phyloP scores from a whole-genome alignment of 2,888 invertebrate genomes.

The Hirtodrosophila alboralis region DNA sequence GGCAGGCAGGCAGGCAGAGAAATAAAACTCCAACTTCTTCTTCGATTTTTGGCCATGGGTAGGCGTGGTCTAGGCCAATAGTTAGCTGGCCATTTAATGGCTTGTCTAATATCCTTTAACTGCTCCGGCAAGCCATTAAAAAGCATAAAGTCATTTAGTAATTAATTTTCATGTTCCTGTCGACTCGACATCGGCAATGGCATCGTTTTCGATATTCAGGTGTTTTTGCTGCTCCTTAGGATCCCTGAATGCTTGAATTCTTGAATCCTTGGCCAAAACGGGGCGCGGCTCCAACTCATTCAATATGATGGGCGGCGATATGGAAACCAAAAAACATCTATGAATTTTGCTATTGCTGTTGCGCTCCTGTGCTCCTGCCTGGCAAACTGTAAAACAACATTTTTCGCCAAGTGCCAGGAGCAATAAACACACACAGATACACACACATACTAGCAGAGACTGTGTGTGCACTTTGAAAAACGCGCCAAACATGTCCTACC shows the following conservation, averaged over 20 bases:
- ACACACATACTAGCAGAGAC: conserved; percentile 1
- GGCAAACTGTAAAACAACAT: conserved; percentile 60
- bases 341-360: conserved; percentile 22
- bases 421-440: conserved; percentile 15
- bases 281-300: conserved; percentile 48
- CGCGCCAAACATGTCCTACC: conserved; percentile 83
- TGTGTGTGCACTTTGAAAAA: conserved; percentile 59
- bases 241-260: too few relatives aligned
- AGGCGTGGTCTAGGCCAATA: conserved; percentile 8
- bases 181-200: conserved; percentile 31
- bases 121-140: conserved; percentile 74
- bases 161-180: conserved; percentile 74
- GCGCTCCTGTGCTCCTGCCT: conserved; percentile 54
- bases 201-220: not conserved
- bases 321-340: conserved; percentile 26
- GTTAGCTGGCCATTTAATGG: conserved; percentile 69
- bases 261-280: conserved; percentile 24
- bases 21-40: too few relatives aligned
- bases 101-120: conserved; percentile 78
- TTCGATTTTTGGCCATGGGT: conserved; percentile 1
- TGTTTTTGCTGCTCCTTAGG: conserved; percentile 20
- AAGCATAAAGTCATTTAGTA: conserved; percentile 79
- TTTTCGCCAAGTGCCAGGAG: conserved; percentile 11
- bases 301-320: not conserved
- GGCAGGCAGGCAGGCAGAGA: too few relatives aligned